Percentiles rank a stretch among this genome's conserved stretches.
These are phyloP conservation scores for Rhinichthys osculus DNA, from an alignment of 2,797 vertebrate species.

Conservation along the genomic window DNA sequence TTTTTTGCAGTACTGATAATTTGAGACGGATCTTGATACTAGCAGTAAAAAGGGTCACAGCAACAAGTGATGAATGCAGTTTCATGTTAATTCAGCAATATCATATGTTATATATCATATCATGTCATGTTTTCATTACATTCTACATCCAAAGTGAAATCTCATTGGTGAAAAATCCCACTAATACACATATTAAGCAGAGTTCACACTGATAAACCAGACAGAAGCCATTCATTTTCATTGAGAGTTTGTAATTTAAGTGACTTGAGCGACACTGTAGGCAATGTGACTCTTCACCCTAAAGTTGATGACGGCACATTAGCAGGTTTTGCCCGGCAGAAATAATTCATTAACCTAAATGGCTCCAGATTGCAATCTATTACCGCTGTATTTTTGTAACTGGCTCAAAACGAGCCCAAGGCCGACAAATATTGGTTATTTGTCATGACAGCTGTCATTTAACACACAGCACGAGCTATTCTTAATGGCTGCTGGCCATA, in stretches of 20 bases:
- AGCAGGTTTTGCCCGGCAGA: conserved; percentile 75
- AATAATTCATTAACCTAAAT: conserved; percentile 81
- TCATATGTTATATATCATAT: neutral
- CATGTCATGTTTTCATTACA: neutral
- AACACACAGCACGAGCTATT: conserved; percentile 66
- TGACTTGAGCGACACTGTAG: neutral
- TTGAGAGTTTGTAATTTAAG: neutral
- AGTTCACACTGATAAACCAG: neutral
- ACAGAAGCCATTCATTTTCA: neutral
- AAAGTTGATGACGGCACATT: conserved; percentile 79
- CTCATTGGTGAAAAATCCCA: neutral
- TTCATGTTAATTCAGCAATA: neutral
- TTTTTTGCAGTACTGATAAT: too few relatives aligned
- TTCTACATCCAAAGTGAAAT: neutral
- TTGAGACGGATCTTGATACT: neutral
- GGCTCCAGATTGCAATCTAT: conserved; percentile 79
- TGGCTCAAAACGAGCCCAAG: conserved; percentile 73
- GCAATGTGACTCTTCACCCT: neutral
- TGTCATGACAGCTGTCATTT: conserved; percentile 71
- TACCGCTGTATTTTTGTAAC: conserved; percentile 73
- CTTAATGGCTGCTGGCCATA: conserved; percentile 35
- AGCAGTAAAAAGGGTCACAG: neutral
- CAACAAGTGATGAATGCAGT: neutral
- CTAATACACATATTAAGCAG: neutral
- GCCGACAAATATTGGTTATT: conserved; percentile 75